Percentiles rank a stretch among this genome's conserved stretches.
phyloP scores from a whole-genome alignment of 2,888 invertebrate genomes.

The Machimus atricapillus region DNA sequence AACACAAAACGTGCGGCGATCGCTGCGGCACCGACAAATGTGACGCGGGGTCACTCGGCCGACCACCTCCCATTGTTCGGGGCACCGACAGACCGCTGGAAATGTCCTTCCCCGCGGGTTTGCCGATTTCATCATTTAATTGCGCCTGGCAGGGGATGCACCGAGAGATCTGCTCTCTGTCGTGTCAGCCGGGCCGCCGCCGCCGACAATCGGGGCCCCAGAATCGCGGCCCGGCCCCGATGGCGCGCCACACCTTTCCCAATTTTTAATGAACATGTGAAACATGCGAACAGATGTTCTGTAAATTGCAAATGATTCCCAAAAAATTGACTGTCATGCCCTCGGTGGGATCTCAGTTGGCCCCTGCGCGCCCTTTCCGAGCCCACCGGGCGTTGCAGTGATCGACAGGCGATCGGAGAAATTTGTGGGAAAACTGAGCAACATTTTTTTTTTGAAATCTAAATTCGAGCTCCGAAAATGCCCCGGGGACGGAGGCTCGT shows the following conservation, averaged over 20 bases:
- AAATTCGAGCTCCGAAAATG: not conserved
- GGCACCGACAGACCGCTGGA: constrained; percentile 6
- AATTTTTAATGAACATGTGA: constrained; percentile 35
- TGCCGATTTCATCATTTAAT: constrained; percentile 33
- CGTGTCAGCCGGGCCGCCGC: not conserved
- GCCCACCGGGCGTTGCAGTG: not conserved
- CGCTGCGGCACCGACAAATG: not conserved
- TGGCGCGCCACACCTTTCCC: not conserved
- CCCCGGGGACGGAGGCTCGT: not conserved
- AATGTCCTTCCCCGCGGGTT: constrained; percentile 38
- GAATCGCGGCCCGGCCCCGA: not conserved
- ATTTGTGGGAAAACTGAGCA: not conserved
- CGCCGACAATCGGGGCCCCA: not conserved
- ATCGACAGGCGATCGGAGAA: not conserved
- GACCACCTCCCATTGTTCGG: constrained; percentile 6
- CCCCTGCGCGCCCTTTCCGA: not conserved
- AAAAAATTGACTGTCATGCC: constrained; percentile 28
- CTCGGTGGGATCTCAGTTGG: not conserved
- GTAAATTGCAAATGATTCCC: constrained; percentile 15
- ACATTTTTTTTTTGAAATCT: not conserved
- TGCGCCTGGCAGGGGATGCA: constrained; percentile 36
- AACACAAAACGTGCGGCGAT: not conserved
- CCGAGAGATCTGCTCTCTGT: not conserved
- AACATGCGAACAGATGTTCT: constrained; percentile 22
- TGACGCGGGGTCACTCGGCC: not conserved